Conservation (phyloP, 35 echinoderm and acorn worm species). For the Holothuria glaberrima region DNA sequence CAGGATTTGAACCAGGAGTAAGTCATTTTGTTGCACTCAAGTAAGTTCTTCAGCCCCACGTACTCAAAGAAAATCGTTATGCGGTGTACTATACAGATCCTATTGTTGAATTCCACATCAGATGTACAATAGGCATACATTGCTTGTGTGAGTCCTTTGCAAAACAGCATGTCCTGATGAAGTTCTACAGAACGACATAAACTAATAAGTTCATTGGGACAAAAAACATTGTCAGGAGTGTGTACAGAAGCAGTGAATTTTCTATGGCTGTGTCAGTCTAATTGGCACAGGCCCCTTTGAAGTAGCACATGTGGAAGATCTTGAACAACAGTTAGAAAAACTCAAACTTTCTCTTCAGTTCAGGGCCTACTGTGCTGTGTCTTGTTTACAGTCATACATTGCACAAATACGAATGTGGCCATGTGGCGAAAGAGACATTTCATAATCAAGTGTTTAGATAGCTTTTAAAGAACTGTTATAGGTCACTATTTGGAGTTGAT, state of each 20-base stretch:
- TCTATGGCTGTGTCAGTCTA: neutral
- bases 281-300: conserved; percentile 17
- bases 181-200: too few relatives aligned
- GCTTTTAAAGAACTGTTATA: too few relatives aligned
- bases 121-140: too few relatives aligned
- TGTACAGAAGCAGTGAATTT: conserved; percentile 10
- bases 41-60: neutral
- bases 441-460: too few relatives aligned
- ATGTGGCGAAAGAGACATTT: too few relatives aligned
- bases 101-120: neutral
- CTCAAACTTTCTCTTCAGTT: conserved; percentile 21
- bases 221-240: neutral
- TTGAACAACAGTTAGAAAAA: neutral
- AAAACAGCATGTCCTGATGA: too few relatives aligned
- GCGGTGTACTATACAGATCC: too few relatives aligned
- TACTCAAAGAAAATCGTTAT: neutral
- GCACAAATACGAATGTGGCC: too few relatives aligned
- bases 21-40: conserved; percentile 15
- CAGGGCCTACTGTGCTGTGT: too few relatives aligned
- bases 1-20: neutral
- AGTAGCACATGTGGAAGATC: neutral
- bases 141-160: too few relatives aligned
- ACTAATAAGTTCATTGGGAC: neutral
- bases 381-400: too few relatives aligned
- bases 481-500: too few relatives aligned